Percentiles rank a stretch among this genome's conserved stretches.
Conservation (phyloP, 2,113 vertebrate genomes). For the Peromyscus californicus region DNA sequence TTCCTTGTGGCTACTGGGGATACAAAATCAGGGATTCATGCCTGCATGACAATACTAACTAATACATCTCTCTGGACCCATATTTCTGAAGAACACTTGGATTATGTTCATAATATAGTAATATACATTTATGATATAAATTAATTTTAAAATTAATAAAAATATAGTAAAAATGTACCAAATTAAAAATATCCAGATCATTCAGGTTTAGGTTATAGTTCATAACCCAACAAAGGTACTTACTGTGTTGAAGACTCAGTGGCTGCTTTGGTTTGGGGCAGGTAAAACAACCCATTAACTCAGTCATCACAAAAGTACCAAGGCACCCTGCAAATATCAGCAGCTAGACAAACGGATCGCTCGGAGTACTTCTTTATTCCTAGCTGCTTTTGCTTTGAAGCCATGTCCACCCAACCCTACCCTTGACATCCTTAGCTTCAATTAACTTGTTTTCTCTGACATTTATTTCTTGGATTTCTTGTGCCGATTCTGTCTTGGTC, state of each 20-base stretch:
- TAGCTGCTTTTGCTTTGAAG: neutral
- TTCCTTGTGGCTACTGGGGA: neutral
- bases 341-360: neutral
- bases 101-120: neutral
- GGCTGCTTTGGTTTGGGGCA: neutral
- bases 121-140: neutral
- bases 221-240: neutral
- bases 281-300: neutral
- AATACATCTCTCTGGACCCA: neutral
- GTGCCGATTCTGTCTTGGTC: neutral
- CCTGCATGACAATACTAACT: neutral
- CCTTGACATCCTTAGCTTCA: neutral
- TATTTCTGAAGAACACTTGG: neutral
- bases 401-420: neutral
- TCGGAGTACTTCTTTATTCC: neutral
- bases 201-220: neutral
- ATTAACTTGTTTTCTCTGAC: slow-evolving; percentile 32
- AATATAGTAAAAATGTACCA: neutral
- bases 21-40: neutral
- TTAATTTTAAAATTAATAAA: neutral
- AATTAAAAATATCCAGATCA: neutral
- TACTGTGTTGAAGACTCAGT: neutral
- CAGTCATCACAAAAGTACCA: neutral
- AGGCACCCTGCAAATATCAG: neutral
- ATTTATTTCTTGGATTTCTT: neutral